These are phyloP conservation scores for Aethes cnicana DNA, from an alignment of 2,888 invertebrate genomes.

Conservation along the genomic window DNA sequence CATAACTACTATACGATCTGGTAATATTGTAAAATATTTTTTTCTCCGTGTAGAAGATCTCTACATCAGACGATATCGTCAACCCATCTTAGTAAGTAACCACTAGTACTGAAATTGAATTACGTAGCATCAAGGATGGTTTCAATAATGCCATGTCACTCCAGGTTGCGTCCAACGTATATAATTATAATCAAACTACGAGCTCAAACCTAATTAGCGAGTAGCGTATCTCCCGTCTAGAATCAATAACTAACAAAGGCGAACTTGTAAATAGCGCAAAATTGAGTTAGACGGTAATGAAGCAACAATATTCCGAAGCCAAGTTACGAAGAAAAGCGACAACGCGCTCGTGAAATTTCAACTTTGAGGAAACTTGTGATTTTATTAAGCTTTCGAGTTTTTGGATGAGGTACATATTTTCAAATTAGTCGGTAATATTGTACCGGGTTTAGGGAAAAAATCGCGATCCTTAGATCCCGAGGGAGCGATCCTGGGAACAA, in stretches of 20 bases:
- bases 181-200: no score
- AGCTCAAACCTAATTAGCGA: no score
- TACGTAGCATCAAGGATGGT: no score
- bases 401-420: slow-evolving; percentile 22
- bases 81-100: no score
- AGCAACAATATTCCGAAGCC: neutral
- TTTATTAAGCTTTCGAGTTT: slow-evolving; percentile 20
- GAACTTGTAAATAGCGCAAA: neutral
- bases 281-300: slow-evolving; percentile 1
- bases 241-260: slow-evolving; percentile 10
- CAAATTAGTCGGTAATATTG: slow-evolving; percentile 25
- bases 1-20: no score
- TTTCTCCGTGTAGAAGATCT: no score
- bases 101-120: no score
- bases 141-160: no score
- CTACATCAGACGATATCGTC: no score
- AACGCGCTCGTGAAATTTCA: slow-evolving; percentile 9
- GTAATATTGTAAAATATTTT: no score
- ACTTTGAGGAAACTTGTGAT: slow-evolving; percentile 19
- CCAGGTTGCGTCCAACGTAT: no score
- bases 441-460: slow-evolving; percentile 17
- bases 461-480: slow-evolving; percentile 5
- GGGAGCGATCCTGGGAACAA: slow-evolving; percentile 20
- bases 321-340: neutral
- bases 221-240: no score